Percentiles rank a stretch among this genome's conserved stretches.
Evolutionary conservation across 2,113 vertebrate genomes (phyloP).

Genomic region (Polyodon spathula): DNA sequence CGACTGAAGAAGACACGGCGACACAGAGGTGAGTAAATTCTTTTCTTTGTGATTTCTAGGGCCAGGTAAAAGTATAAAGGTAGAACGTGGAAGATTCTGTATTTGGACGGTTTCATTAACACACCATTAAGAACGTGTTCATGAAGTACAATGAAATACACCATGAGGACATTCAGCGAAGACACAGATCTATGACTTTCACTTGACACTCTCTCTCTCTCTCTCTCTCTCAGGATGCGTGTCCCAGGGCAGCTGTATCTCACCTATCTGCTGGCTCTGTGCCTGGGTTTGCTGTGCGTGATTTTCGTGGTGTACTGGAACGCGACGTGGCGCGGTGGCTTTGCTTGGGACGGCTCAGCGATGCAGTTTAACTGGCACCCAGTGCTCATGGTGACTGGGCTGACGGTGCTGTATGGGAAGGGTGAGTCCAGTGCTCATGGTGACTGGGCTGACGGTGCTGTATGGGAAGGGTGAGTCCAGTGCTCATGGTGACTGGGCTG

Average conservation of each 20-base stretch:
- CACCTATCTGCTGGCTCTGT: conserved; percentile 46
- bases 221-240: conserved; percentile 40
- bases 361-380: conserved; percentile 88
- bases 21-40: too few relatives aligned
- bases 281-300: conserved; percentile 61
- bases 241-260: conserved; percentile 48
- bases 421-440: conserved; percentile 87
- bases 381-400: conserved; percentile 73
- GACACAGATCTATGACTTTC: too few relatives aligned
- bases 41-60: too few relatives aligned
- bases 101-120: too few relatives aligned
- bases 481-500: conserved; percentile 78
- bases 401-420: conserved; percentile 76
- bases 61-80: too few relatives aligned
- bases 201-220: too few relatives aligned
- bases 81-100: too few relatives aligned
- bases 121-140: too few relatives aligned
- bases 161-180: too few relatives aligned
- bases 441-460: conserved; percentile 70
- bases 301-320: conserved; percentile 64
- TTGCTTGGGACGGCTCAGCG: conserved; percentile 63
- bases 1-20: too few relatives aligned
- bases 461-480: conserved; percentile 79
- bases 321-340: conserved; percentile 62
- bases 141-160: too few relatives aligned